Conservation (phyloP, 2,797 vertebrate genomes). For the Amblyraja radiata region DNA sequence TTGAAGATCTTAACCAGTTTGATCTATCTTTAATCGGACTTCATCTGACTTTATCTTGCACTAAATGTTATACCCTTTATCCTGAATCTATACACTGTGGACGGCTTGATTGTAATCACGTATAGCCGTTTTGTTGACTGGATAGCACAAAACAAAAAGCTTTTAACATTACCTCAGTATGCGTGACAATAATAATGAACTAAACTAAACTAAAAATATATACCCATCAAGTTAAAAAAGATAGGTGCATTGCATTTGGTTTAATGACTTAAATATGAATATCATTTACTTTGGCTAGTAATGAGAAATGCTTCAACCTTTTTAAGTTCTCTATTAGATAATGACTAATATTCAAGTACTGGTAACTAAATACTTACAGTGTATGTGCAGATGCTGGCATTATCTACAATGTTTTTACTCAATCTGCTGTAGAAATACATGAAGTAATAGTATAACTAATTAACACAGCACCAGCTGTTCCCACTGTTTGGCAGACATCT, state of each 20-base stretch:
- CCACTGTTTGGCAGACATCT: conserved; percentile 98
- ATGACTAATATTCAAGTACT: conserved; percentile 80
- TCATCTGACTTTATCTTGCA: too few species aligned
- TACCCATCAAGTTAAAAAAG: conserved; percentile 61
- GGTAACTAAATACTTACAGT: conserved; percentile 93
- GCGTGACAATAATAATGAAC: too few species aligned
- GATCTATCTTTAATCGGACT: too few species aligned
- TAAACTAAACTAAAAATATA: conserved; percentile 53
- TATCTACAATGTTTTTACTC: conserved; percentile 99
- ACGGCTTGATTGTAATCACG: too few species aligned
- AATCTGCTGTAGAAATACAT: conserved; percentile 99
- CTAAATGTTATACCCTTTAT: too few species aligned
- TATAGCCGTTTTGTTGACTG: too few species aligned
- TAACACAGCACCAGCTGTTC: conserved; percentile 99
- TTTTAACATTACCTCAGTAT: too few species aligned
- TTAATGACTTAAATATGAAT: conserved; percentile 59
- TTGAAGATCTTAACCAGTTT: too few species aligned
- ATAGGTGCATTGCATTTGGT: conserved; percentile 50
- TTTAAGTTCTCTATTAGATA: conserved; percentile 67
- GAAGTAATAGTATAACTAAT: conserved; percentile 99
- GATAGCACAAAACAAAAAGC: too few species aligned
- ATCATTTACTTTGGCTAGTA: conserved; percentile 45
- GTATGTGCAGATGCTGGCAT: conserved; percentile 99
- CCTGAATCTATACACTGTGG: too few species aligned
- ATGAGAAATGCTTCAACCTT: conserved; percentile 42